Percentiles rank a stretch among this genome's conserved stretches.
These are phyloP conservation scores for Notolepis coatsorum DNA, from an alignment of 2,797 vertebrate genomes.

Conservation along the genomic window DNA sequence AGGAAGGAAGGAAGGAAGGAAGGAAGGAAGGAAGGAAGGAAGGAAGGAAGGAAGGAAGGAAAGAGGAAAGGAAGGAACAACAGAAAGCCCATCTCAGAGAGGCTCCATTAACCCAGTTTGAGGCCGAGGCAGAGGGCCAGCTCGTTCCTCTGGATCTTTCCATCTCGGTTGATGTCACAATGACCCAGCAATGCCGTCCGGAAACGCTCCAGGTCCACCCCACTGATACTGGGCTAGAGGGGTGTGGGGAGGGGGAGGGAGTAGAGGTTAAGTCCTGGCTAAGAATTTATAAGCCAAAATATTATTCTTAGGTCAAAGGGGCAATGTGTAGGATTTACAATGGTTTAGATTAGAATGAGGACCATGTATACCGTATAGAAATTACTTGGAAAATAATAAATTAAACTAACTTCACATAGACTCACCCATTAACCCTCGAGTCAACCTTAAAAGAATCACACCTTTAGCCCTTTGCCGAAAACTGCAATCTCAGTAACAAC, in stretches of 20 bases:
- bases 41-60: background rate
- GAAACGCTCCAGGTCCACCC: constrained; percentile 91
- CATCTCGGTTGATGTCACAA: constrained; percentile 92
- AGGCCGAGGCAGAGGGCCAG: constrained; percentile 93
- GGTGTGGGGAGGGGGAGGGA: background rate
- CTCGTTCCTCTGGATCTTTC: constrained; percentile 96
- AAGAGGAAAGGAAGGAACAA: background rate
- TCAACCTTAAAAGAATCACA: no score
- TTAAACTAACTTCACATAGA: no score
- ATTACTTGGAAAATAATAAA: no score
- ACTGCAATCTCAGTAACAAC: no score
- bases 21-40: background rate
- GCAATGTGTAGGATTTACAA: no score
- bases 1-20: background rate
- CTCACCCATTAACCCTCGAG: no score
- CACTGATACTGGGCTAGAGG: constrained; percentile 89
- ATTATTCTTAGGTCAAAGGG: no score
- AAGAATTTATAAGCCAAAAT: no score
- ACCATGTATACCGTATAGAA: no score
- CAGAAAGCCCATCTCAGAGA: background rate
- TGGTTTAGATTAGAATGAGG: no score
- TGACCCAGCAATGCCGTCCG: constrained; percentile 89
- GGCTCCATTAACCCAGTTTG: constrained; percentile 79
- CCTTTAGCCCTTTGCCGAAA: no score
- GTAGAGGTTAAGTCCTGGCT: no score